Evolutionary conservation across 1,140 invertebrate species (phyloP).

Genomic region (Neodiprion pinetum): DNA sequence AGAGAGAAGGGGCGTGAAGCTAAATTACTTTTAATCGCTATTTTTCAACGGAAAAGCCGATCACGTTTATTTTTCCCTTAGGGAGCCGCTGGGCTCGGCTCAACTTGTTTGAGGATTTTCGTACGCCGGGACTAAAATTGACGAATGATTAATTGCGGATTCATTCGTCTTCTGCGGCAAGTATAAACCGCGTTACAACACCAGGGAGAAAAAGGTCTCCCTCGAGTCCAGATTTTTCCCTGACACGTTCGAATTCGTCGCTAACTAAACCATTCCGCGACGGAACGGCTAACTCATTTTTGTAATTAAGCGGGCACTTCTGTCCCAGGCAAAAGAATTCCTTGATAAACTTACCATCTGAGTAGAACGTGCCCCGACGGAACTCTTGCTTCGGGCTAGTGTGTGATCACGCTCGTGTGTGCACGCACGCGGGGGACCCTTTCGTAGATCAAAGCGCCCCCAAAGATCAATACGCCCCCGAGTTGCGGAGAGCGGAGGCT

Average conservation of each 20-base stretch:
- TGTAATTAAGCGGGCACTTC: slow-evolving; percentile 54
- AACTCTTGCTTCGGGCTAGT: slow-evolving; percentile 25
- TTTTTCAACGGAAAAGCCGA: slow-evolving; percentile 50
- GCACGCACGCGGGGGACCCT: slow-evolving; percentile 33
- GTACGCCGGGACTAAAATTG: no score
- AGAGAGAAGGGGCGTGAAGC: slow-evolving; percentile 20
- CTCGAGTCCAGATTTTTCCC: slow-evolving; percentile 34
- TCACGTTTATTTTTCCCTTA: slow-evolving; percentile 11
- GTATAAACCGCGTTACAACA: no score
- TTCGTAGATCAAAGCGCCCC: slow-evolving; percentile 56
- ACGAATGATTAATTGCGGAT: no score
- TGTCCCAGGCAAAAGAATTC: slow-evolving; percentile 32
- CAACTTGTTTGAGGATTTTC: background rate
- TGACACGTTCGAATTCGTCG: slow-evolving; percentile 33
- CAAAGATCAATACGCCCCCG: slow-evolving; percentile 54
- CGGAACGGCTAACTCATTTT: slow-evolving; percentile 56
- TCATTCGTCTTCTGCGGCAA: no score
- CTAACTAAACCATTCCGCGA: slow-evolving; percentile 35
- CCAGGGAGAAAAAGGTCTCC: slow-evolving; percentile 25
- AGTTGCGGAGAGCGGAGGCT: slow-evolving; percentile 24
- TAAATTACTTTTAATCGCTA: slow-evolving; percentile 61
- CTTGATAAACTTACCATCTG: slow-evolving; percentile 49
- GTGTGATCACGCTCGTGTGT: slow-evolving; percentile 27
- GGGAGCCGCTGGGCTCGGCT: background rate
- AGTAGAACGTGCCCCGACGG: slow-evolving; percentile 39